A percentile compares a stretch with the other conserved stretches of the same genome.
These are phyloP conservation scores for Shargacucullia verbasci DNA, from an alignment of 2,888 invertebrate genomes.

Conservation along the genomic window DNA sequence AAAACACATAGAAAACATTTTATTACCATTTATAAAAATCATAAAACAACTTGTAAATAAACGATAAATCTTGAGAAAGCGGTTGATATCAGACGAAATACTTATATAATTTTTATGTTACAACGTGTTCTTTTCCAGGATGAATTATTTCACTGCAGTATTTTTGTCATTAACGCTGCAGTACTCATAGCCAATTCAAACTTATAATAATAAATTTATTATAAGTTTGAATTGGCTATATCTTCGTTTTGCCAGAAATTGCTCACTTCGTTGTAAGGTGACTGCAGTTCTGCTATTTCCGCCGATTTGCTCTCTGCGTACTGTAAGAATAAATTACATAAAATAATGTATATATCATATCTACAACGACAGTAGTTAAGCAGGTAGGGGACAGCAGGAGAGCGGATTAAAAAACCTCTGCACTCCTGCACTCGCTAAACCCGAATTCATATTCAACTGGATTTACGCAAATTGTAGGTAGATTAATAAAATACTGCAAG, in stretches of 20 bases:
- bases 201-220: neutral
- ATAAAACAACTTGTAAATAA: neutral
- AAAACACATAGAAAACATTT: conserved; percentile 34
- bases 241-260: conserved; percentile 69
- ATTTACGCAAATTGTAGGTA: too few relatives aligned
- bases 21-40: conserved; percentile 22
- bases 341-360: too few relatives aligned
- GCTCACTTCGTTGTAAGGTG: conserved; percentile 76
- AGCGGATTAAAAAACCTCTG: too few relatives aligned
- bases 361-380: too few relatives aligned
- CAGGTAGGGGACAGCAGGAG: too few relatives aligned
- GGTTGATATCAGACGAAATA: neutral
- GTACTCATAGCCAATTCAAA: neutral
- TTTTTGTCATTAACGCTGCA: neutral
- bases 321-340: conserved; percentile 12
- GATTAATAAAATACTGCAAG: too few relatives aligned
- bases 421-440: too few relatives aligned
- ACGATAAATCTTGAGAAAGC: conserved; percentile 1
- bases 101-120: neutral
- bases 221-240: conserved; percentile 9
- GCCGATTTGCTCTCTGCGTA: conserved; percentile 32
- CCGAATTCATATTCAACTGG: too few relatives aligned
- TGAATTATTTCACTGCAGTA: neutral
- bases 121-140: too few relatives aligned
- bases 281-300: conserved; percentile 76